Conservation (phyloP, 2,797 vertebrate genomes). For the Cyclura pinguis region DNA sequence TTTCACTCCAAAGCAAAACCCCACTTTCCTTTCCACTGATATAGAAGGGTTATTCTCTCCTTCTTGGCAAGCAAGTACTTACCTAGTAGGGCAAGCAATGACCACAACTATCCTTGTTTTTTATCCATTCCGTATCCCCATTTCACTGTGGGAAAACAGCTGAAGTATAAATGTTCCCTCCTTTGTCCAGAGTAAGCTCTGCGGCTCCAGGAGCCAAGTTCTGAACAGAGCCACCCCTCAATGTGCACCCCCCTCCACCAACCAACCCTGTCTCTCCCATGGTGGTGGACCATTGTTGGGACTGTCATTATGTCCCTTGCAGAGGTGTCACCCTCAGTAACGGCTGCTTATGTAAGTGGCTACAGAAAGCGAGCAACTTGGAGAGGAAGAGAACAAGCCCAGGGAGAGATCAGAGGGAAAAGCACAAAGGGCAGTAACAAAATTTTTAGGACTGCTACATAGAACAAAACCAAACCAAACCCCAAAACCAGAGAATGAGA, state of each 20-base stretch:
- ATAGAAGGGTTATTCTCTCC: slow-evolving; percentile 78
- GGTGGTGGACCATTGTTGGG: slow-evolving; percentile 53
- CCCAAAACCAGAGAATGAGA: slow-evolving; percentile 21
- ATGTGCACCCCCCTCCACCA: neutral
- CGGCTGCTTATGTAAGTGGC: slow-evolving; percentile 63
- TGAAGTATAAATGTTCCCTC: slow-evolving; percentile 83
- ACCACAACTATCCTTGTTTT: slow-evolving; percentile 78
- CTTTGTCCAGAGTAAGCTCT: slow-evolving; percentile 65
- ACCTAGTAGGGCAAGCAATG: slow-evolving; percentile 75
- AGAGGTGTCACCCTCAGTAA: slow-evolving; percentile 55
- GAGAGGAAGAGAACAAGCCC: slow-evolving; percentile 40
- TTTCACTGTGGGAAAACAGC: slow-evolving; percentile 86
- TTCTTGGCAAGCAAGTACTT: slow-evolving; percentile 77
- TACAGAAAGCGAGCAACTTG: slow-evolving; percentile 27
- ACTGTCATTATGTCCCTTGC: slow-evolving; percentile 60
- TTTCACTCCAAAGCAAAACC: slow-evolving; percentile 50
- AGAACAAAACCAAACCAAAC: neutral
- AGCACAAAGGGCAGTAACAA: neutral
- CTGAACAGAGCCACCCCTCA: slow-evolving; percentile 65
- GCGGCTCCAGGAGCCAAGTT: slow-evolving; percentile 53
- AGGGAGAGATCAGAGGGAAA: neutral
- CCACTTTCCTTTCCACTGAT: slow-evolving; percentile 76
- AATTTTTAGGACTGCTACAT: neutral
- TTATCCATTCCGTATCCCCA: slow-evolving; percentile 43
- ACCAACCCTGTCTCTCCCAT: slow-evolving; percentile 27